Conservation (phyloP, 2,113 vertebrate genomes). For the Gasterosteus nipponicus region DNA sequence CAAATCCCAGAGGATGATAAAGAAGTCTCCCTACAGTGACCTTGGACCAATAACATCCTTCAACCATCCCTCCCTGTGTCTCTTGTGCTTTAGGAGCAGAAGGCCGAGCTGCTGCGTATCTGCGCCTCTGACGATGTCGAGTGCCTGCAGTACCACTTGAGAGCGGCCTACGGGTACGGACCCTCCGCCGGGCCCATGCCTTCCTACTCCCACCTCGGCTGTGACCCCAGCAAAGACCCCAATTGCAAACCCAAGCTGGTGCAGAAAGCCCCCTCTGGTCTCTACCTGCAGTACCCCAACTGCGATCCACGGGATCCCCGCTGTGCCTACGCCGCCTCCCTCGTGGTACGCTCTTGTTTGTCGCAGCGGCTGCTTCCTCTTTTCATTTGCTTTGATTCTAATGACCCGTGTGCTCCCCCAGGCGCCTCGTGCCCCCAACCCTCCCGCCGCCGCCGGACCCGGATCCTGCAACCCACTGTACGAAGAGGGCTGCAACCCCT, state of each 20-base stretch:
- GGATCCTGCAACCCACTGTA: constrained; percentile 82
- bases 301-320: constrained; percentile 79
- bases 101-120: constrained; percentile 80
- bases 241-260: constrained; percentile 68
- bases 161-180: constrained; percentile 75
- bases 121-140: constrained; percentile 80
- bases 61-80: not conserved
- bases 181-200: constrained; percentile 66
- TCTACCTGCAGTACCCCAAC: constrained; percentile 74
- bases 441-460: constrained; percentile 51
- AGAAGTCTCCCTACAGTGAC: not conserved
- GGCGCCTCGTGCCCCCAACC: constrained; percentile 56
- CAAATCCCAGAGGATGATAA: not conserved
- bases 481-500: constrained; percentile 83
- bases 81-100: constrained; percentile 70
- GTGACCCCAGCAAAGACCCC: constrained; percentile 80
- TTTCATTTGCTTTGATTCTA: not conserved
- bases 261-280: constrained; percentile 74
- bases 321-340: constrained; percentile 74
- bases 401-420: constrained; percentile 22
- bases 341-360: constrained; percentile 42
- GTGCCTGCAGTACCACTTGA: constrained; percentile 84
- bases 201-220: constrained; percentile 81
- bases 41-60: not conserved
- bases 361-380: not conserved